Conservation (phyloP, 2,113 vertebrate species). For the Oncorhynchus gorbuscha region DNA sequence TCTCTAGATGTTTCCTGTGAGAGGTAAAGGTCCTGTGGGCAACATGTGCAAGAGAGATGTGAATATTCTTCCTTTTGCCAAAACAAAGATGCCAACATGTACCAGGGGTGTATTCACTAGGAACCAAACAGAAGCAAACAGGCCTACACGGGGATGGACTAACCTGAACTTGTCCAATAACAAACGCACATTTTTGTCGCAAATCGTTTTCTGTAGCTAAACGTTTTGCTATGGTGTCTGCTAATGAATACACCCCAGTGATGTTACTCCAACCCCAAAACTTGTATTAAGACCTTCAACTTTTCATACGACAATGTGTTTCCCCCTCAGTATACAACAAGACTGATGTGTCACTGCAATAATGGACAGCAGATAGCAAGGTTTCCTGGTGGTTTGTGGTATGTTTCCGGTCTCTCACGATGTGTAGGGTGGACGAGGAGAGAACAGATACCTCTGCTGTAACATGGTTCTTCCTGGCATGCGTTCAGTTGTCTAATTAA, state of each 20-base stretch:
- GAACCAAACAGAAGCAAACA: too few species aligned
- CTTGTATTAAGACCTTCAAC: background rate
- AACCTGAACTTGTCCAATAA: too few species aligned
- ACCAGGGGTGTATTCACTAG: constrained; percentile 42
- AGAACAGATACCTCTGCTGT: constrained; percentile 61
- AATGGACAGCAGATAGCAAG: background rate
- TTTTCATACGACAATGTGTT: constrained; percentile 21
- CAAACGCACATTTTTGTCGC: too few species aligned
- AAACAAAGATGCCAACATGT: constrained; percentile 73
- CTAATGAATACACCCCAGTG: too few species aligned
- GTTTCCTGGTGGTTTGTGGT: constrained; percentile 38
- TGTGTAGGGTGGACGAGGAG: constrained; percentile 20
- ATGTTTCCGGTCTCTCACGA: constrained; percentile 27
- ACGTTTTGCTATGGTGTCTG: too few species aligned
- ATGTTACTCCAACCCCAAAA: background rate
- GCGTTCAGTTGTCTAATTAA: constrained; percentile 75
- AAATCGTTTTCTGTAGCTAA: too few species aligned
- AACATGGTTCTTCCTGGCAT: constrained; percentile 70
- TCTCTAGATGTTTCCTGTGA: constrained; percentile 85
- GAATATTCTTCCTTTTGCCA: constrained; percentile 79
- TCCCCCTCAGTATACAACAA: constrained; percentile 10
- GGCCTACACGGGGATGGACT: too few species aligned
- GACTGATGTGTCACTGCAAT: background rate
- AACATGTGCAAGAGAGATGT: constrained; percentile 77
- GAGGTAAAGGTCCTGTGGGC: constrained; percentile 78